Conservation (phyloP, 2,888 invertebrate genomes). For the Agrochola lychnidis region DNA sequence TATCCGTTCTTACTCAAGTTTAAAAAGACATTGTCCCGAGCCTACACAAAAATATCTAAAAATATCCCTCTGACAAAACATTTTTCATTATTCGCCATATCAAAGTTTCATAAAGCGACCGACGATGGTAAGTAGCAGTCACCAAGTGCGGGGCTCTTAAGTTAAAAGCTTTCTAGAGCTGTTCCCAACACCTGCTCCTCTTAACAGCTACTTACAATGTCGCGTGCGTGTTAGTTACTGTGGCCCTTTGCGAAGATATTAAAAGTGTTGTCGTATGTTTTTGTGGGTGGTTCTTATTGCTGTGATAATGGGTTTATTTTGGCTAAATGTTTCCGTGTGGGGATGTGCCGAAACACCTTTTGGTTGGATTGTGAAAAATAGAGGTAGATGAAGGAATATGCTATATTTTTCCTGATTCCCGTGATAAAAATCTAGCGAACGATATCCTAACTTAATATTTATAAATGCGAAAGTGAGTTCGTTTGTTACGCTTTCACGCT, state of each 20-base stretch:
- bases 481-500: too few relatives aligned
- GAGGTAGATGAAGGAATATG: background rate
- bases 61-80: slow-evolving; percentile 35
- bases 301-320: slow-evolving; percentile 2
- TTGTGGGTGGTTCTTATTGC: slow-evolving; percentile 5
- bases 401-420: too few relatives aligned
- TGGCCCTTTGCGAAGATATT: slow-evolving; percentile 26
- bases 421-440: background rate
- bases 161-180: slow-evolving; percentile 67
- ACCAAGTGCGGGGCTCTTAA: slow-evolving; percentile 59
- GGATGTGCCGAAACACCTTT: background rate
- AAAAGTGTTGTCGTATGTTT: slow-evolving; percentile 14
- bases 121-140: slow-evolving; percentile 58
- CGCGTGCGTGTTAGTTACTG: slow-evolving; percentile 51
- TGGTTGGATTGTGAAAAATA: background rate
- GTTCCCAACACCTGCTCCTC: slow-evolving; percentile 62
- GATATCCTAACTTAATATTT: background rate
- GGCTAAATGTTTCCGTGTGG: background rate
- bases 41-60: slow-evolving; percentile 30
- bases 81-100: slow-evolving; percentile 63
- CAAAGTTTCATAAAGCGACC: slow-evolving; percentile 66
- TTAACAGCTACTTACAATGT: slow-evolving; percentile 64
- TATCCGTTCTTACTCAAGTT: background rate
- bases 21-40: background rate
- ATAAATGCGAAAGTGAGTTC: too few relatives aligned